Evolutionary conservation across 2,113 vertebrate genomes (phyloP).

Genomic region (Nesospiza acunhae): DNA sequence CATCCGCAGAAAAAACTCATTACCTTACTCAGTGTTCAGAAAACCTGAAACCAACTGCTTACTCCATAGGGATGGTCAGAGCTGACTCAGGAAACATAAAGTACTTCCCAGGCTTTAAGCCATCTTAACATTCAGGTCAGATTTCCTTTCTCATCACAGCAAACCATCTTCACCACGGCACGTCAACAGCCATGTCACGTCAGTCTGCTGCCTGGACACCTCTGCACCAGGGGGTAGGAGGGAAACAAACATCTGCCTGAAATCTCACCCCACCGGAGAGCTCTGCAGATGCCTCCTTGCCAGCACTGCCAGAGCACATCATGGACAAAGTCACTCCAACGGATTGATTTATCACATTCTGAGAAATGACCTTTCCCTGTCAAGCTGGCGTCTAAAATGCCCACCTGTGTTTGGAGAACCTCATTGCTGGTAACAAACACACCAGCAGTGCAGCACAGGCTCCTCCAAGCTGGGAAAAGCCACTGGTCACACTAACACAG

Average conservation of each 20-base stretch:
- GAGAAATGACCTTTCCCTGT: neutral
- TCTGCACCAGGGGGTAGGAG: neutral
- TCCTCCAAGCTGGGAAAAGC: neutral
- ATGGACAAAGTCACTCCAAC: neutral
- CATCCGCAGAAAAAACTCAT: slow-evolving; percentile 17
- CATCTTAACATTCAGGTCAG: slow-evolving; percentile 62
- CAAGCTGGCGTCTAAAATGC: neutral
- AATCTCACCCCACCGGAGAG: neutral
- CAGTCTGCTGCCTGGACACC: neutral
- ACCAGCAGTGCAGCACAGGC: neutral
- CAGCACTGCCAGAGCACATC: neutral
- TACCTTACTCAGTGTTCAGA: slow-evolving; percentile 39
- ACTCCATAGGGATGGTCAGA: slow-evolving; percentile 44
- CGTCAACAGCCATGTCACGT: neutral
- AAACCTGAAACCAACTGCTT: slow-evolving; percentile 52
- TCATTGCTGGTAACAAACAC: neutral
- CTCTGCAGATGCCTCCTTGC: neutral
- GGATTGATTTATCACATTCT: neutral
- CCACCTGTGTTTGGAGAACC: neutral
- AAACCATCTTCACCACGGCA: neutral
- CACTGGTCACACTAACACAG: neutral
- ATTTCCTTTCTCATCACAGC: slow-evolving; percentile 58
- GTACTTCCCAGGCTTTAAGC: slow-evolving; percentile 52
- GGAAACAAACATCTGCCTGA: neutral
- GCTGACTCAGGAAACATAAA: slow-evolving; percentile 63